A percentile compares a stretch with the other conserved stretches of the same genome.
These are phyloP conservation scores for Mythimna pallens DNA, from an alignment of 2,888 invertebrate genomes.

Conservation along the genomic window DNA sequence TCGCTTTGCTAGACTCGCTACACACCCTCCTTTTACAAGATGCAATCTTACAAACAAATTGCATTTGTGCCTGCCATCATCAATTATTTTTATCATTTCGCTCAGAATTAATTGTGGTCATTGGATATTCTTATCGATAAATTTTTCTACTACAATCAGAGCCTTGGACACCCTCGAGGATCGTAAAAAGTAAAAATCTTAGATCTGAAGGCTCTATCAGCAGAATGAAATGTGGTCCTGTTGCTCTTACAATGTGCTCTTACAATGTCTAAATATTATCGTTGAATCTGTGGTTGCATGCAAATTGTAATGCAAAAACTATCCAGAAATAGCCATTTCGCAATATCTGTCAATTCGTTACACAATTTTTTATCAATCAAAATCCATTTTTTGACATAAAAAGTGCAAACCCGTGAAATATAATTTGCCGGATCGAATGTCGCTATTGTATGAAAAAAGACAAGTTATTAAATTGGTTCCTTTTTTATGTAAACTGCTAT, in stretches of 20 bases:
- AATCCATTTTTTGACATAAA: slow-evolving; percentile 41
- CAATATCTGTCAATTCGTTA: slow-evolving; percentile 56
- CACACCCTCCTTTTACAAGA: slow-evolving; percentile 69
- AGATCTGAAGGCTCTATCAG: slow-evolving; percentile 5
- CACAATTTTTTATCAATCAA: slow-evolving; percentile 46
- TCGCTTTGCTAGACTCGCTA: slow-evolving; percentile 56
- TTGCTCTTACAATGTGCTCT: background rate
- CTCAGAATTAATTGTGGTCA: slow-evolving; percentile 68
- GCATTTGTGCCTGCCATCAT: slow-evolving; percentile 71
- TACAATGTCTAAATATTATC: background rate
- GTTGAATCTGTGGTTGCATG: slow-evolving; percentile 32
- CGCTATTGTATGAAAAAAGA: slow-evolving; percentile 53
- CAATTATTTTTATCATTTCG: slow-evolving; percentile 73
- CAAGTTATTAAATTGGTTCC: slow-evolving; percentile 48
- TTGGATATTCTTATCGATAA: slow-evolving; percentile 54
- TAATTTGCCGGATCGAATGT: slow-evolving; percentile 62
- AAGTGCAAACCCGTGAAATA: slow-evolving; percentile 63
- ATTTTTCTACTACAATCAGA: slow-evolving; percentile 49
- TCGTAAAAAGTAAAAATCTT: slow-evolving; percentile 17
- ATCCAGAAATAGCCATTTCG: slow-evolving; percentile 42
- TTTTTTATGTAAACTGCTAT: slow-evolving; percentile 31
- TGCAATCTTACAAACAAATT: slow-evolving; percentile 77
- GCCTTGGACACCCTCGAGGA: slow-evolving; percentile 1
- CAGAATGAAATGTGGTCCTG: slow-evolving; percentile 28
- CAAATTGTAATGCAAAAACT: slow-evolving; percentile 42